Evolutionary conservation across 2,888 invertebrate species (phyloP).

Genomic region (Caenorhabditis sp.): DNA sequence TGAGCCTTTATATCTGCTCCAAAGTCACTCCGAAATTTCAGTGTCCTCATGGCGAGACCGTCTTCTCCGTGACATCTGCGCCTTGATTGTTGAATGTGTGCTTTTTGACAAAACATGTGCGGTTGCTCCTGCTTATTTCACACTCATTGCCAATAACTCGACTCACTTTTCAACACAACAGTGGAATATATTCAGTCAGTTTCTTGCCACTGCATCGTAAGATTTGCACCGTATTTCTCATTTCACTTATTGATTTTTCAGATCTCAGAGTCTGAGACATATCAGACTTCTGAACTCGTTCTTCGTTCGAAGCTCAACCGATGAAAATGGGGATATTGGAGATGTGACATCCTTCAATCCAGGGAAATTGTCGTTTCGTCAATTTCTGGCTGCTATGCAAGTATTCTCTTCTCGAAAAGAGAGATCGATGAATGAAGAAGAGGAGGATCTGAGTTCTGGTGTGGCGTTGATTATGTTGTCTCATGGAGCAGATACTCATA

Average conservation of each 20-base stretch:
- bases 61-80: conserved; percentile 68
- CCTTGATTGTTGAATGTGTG: conserved; percentile 70
- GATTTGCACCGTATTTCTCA: too few species aligned
- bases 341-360: conserved; percentile 67
- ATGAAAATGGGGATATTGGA: conserved; percentile 88
- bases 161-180: conserved; percentile 33
- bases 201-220: conserved; percentile 46
- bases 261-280: conserved; percentile 90
- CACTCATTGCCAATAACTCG: conserved; percentile 56
- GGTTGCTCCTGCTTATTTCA: conserved; percentile 63
- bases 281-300: conserved; percentile 92
- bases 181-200: conserved; percentile 49
- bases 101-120: conserved; percentile 61
- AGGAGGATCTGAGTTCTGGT: conserved; percentile 41
- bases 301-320: conserved; percentile 93
- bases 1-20: conserved; percentile 3
- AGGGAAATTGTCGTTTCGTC: conserved; percentile 50
- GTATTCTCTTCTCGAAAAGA: conserved; percentile 54
- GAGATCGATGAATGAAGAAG: conserved; percentile 22
- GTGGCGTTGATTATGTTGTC: conserved; percentile 56
- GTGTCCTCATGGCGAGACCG: conserved; percentile 67
- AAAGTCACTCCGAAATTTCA: conserved; percentile 23
- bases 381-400: conserved; percentile 54
- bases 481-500: conserved; percentile 56
- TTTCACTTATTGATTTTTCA: conserved; percentile 44